phyloP scores from a whole-genome alignment of 2,113 vertebrate genomes.

The Tragelaphus imberbis region DNA sequence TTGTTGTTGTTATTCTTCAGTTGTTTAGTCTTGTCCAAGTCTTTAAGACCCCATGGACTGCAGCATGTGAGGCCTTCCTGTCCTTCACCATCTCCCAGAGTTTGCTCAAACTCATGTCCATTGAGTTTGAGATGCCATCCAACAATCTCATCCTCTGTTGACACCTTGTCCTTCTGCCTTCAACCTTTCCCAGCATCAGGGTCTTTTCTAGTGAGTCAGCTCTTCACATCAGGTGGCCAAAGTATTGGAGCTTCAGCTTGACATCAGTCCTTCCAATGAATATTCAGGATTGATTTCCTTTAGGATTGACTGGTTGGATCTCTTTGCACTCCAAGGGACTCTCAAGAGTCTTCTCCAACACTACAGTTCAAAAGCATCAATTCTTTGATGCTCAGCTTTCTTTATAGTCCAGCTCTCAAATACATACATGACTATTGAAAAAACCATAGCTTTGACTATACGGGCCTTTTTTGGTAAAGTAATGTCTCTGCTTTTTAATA shows the following conservation, averaged over 20 bases:
- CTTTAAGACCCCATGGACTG: neutral
- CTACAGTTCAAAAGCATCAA: neutral
- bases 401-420: neutral
- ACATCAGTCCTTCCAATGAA: neutral
- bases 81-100: neutral
- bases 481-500: neutral
- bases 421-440: neutral
- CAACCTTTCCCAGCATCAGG: neutral
- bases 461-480: neutral
- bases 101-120: neutral
- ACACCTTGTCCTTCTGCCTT: neutral
- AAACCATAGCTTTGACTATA: neutral
- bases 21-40: neutral
- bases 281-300: neutral
- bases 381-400: neutral
- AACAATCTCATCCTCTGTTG: neutral
- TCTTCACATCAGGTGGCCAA: neutral
- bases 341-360: neutral
- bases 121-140: neutral
- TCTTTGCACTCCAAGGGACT: neutral
- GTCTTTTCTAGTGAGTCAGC: neutral
- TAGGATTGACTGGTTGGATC: neutral
- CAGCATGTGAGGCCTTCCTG: neutral
- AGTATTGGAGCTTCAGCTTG: neutral
- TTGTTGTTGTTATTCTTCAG: neutral